Conservation (phyloP, 2,113 vertebrate species). For the Nothobranchius furzeri region DNA sequence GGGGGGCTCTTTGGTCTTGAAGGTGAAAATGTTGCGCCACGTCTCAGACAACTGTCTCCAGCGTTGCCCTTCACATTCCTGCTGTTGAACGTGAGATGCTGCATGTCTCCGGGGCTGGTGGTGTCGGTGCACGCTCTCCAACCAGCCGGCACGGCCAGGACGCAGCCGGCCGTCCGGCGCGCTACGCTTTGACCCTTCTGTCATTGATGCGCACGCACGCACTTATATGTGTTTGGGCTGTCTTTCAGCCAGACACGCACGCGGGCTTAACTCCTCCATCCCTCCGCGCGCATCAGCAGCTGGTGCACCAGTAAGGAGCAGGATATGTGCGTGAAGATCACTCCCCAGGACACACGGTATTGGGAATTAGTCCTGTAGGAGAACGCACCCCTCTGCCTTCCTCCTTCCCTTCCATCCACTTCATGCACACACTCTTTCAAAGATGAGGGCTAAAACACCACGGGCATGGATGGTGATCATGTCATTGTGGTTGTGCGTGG, state of each 20-base stretch:
- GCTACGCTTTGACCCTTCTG: conserved; percentile 80
- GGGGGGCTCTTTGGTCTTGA: conserved; percentile 13
- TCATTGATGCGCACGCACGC: conserved; percentile 79
- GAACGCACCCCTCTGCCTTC: conserved; percentile 1
- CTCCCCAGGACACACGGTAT: conserved; percentile 56
- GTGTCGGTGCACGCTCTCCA: neutral
- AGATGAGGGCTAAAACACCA: conserved; percentile 12
- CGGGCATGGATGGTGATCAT: conserved; percentile 21
- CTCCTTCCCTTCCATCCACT: neutral
- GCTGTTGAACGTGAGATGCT: conserved; percentile 27
- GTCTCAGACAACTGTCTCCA: conserved; percentile 55
- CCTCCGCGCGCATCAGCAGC: conserved; percentile 33
- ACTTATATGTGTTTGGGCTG: neutral
- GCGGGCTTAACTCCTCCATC: neutral
- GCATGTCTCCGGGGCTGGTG: conserved; percentile 16
- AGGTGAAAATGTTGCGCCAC: conserved; percentile 58
- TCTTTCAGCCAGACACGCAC: conserved; percentile 30
- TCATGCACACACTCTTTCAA: conserved; percentile 18
- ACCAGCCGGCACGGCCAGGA: conserved; percentile 17
- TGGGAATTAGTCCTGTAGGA: conserved; percentile 31
- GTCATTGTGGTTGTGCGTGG: conserved; percentile 11
- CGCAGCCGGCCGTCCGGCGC: conserved; percentile 56
- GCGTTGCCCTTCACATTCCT: conserved; percentile 76
- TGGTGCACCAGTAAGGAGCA: conserved; percentile 47
- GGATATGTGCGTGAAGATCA: conserved; percentile 48